Percentiles rank a stretch among this genome's conserved stretches.
Evolutionary conservation across 2,113 vertebrate species (phyloP).

Genomic region (Ranitomeya imitator): DNA sequence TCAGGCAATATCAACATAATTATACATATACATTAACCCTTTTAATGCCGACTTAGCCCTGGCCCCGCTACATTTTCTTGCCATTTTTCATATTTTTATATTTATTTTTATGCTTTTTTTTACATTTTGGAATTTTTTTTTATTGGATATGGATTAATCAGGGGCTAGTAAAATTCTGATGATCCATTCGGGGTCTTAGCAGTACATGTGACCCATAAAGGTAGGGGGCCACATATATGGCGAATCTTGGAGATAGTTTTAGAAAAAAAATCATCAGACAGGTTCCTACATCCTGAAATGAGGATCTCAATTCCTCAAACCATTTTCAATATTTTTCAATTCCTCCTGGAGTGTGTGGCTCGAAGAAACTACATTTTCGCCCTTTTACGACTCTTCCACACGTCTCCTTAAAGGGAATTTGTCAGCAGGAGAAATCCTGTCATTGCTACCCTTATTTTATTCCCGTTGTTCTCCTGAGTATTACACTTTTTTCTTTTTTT

Average conservation of each 20-base stretch:
- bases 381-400: no score
- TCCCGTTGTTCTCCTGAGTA: no score
- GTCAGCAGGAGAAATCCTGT: no score
- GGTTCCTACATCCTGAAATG: neutral
- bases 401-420: no score
- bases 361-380: no score
- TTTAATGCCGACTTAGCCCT: neutral
- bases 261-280: neutral
- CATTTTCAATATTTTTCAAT: no score
- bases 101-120: no score
- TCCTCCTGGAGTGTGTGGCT: no score
- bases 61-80: neutral
- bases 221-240: neutral
- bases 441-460: no score
- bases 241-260: neutral
- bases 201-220: neutral
- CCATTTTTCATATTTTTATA: neutral
- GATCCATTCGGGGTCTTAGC: neutral
- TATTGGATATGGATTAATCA: neutral
- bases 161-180: neutral
- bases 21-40: constrained; percentile 48
- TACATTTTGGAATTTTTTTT: neutral
- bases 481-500: no score
- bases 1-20: constrained; percentile 40
- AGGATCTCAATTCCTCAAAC: neutral